Conservation (phyloP, 1,140 invertebrate genomes). For the Hormaphis cornu region DNA sequence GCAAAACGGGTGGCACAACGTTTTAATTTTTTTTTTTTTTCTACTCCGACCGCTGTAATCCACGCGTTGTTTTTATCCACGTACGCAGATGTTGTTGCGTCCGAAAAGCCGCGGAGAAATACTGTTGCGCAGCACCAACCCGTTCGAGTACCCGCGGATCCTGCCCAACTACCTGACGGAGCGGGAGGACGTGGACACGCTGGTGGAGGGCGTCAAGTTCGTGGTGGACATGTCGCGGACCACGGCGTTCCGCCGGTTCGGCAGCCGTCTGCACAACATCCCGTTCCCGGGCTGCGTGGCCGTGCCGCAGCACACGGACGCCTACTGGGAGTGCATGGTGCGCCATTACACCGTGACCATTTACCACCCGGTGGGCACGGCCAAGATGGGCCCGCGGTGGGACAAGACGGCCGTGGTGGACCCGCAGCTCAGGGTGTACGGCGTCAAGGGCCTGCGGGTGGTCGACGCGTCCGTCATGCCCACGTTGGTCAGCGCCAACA, state of each 20-base stretch:
- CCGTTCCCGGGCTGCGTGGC: slow-evolving; percentile 62
- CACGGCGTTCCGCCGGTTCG: slow-evolving; percentile 55
- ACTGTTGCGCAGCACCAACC: slow-evolving; percentile 68
- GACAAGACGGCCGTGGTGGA: slow-evolving; percentile 81
- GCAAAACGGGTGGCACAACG: too few species aligned
- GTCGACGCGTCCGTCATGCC: slow-evolving; percentile 84
- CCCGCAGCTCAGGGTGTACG: slow-evolving; percentile 67
- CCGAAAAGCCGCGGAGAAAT: slow-evolving; percentile 65
- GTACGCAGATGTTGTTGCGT: slow-evolving; percentile 56
- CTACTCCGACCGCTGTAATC: too few species aligned
- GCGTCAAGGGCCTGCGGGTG: slow-evolving; percentile 64
- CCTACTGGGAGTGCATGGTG: slow-evolving; percentile 76
- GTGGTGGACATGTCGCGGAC: slow-evolving; percentile 63
- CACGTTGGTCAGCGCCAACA: slow-evolving; percentile 69
- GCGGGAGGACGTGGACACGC: slow-evolving; percentile 63
- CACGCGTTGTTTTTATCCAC: too few species aligned
- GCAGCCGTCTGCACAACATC: slow-evolving; percentile 55
- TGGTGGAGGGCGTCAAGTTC: slow-evolving; percentile 76
- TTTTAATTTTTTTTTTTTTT: too few species aligned
- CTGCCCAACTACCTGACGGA: slow-evolving; percentile 84
- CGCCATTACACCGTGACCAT: slow-evolving; percentile 67
- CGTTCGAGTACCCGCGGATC: slow-evolving; percentile 82
- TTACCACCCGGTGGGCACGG: slow-evolving; percentile 82
- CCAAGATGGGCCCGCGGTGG: slow-evolving; percentile 83
- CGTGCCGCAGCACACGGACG: slow-evolving; percentile 56